Percentiles rank a stretch among this genome's conserved stretches.
Conservation (phyloP, 2,797 vertebrate genomes). For the Schizothorax lantsangensis region DNA sequence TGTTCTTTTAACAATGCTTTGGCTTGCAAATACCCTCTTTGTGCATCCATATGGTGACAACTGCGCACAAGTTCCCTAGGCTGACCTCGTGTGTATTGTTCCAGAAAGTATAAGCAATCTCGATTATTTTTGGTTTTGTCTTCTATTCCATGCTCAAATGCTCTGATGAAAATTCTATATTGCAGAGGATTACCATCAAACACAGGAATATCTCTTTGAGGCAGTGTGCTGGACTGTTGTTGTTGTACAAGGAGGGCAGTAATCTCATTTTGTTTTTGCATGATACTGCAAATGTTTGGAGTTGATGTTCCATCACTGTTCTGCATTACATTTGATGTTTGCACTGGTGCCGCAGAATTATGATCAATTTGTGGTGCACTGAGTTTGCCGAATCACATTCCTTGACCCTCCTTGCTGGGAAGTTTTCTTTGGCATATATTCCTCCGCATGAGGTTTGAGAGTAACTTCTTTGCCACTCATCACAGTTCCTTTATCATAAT, state of each 20-base stretch:
- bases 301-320: slow-evolving; percentile 9
- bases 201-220: no score
- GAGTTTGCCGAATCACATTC: background rate
- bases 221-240: no score
- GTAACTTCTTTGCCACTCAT: background rate
- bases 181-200: no score
- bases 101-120: no score
- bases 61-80: no score
- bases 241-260: no score
- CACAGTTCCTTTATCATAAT: slow-evolving; percentile 6
- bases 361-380: background rate
- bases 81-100: no score
- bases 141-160: no score
- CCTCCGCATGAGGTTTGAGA: background rate
- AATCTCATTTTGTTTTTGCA: slow-evolving; percentile 51
- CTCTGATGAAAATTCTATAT: no score
- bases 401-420: background rate
- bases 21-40: background rate
- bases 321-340: slow-evolving; percentile 27
- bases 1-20: slow-evolving; percentile 45
- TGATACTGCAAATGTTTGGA: slow-evolving; percentile 3
- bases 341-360: background rate
- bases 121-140: no score
- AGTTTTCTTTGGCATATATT: background rate
- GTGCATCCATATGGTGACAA: no score